Conservation (phyloP, 2,113 vertebrate species). For the Siniperca knerii region DNA sequence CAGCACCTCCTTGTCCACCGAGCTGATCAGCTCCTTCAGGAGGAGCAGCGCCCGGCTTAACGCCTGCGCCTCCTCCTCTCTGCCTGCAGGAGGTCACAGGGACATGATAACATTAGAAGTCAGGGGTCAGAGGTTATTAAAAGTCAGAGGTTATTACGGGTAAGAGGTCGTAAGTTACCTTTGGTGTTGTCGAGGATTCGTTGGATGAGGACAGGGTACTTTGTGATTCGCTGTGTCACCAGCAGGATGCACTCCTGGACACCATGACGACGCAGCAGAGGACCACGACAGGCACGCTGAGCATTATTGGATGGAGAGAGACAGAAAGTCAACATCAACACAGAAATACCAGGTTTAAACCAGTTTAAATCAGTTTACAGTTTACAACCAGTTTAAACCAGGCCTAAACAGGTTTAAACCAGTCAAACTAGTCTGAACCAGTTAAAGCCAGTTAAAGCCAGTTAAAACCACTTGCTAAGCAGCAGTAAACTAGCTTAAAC, state of each 20-base stretch:
- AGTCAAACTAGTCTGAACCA: neutral
- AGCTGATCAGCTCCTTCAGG: conserved; percentile 89
- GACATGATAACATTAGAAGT: neutral
- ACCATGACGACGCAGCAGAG: conserved; percentile 91
- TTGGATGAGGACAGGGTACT: conserved; percentile 93
- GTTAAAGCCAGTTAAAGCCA: no score
- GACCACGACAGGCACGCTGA: conserved; percentile 88
- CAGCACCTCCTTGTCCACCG: conserved; percentile 91
- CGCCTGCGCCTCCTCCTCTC: conserved; percentile 85
- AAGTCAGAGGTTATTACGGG: neutral
- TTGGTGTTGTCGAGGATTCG: conserved; percentile 94
- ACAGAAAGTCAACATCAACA: neutral
- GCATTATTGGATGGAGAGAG: conserved; percentile 23
- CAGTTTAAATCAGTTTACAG: neutral
- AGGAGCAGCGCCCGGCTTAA: conserved; percentile 81
- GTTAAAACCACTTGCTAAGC: no score
- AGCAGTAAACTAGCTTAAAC: no score
- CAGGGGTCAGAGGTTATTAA: neutral
- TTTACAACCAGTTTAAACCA: neutral
- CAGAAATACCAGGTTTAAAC: neutral
- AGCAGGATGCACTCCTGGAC: conserved; percentile 95
- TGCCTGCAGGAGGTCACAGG: conserved; percentile 75
- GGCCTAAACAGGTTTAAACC: neutral
- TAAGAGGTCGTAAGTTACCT: conserved; percentile 75
- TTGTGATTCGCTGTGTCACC: conserved; percentile 95